phyloP scores from a whole-genome alignment of 2,113 vertebrate species.

The Alces alces region DNA sequence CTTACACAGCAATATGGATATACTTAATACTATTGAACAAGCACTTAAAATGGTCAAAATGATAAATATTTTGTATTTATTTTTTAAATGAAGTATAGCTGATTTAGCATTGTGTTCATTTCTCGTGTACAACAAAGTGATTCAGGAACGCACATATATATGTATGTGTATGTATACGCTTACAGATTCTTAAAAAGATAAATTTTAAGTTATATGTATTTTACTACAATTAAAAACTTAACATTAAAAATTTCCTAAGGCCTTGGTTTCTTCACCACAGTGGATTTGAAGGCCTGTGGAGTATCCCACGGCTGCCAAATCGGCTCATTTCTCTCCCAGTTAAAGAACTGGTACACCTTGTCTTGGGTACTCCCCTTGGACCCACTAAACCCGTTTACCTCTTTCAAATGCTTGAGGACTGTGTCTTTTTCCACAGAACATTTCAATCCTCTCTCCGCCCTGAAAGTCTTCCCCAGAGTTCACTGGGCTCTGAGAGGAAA shows the following conservation, averaged over 20 bases:
- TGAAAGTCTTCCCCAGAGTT: not conserved
- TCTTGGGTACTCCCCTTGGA: not conserved
- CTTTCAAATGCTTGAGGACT: not conserved
- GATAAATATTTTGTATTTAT: not conserved
- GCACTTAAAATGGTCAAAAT: not conserved
- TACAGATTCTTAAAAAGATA: not conserved
- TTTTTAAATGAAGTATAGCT: not conserved
- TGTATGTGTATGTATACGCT: no score
- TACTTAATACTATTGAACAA: not conserved
- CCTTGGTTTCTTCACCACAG: not conserved
- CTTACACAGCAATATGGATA: not conserved
- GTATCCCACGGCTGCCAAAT: not conserved
- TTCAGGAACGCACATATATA: accelerated
- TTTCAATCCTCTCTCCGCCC: not conserved
- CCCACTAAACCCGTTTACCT: not conserved
- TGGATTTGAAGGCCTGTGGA: not conserved
- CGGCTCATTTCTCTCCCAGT: not conserved
- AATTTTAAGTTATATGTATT: not conserved
- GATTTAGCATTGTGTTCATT: not conserved
- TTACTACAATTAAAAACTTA: not conserved
- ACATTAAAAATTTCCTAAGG: not conserved
- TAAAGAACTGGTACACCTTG: no score
- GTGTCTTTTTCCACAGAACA: not conserved
- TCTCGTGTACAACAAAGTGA: not conserved
- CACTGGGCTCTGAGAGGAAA: not conserved